These are phyloP conservation scores for Gyrodactylus salaris DNA, from an alignment of 1,140 invertebrate genomes.

Conservation along the genomic window DNA sequence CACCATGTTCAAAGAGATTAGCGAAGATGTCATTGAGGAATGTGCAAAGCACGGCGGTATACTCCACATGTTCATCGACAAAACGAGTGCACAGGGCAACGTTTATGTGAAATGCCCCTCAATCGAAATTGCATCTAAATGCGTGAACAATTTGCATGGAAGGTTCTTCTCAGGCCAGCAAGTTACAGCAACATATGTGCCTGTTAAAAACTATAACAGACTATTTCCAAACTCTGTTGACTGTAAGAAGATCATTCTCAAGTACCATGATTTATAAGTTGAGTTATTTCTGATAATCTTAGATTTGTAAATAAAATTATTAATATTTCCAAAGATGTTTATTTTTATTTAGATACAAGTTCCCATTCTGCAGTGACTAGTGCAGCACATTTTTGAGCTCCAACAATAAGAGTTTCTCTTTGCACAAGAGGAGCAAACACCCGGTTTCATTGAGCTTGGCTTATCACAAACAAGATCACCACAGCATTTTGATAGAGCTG, in stretches of 20 bases:
- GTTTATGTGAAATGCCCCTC: constrained; percentile 1
- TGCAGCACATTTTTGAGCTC: not conserved
- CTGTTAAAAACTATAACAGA: constrained; percentile 1
- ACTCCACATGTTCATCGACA: not conserved
- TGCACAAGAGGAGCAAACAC: not conserved
- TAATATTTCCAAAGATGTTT: not conserved
- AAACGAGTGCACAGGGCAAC: not conserved
- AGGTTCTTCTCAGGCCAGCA: not conserved
- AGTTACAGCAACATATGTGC: not conserved
- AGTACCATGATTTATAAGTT: not conserved
- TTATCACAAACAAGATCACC: not conserved
- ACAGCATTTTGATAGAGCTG: not conserved
- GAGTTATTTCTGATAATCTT: not conserved
- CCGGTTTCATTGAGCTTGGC: not conserved
- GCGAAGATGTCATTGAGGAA: constrained; percentile 4
- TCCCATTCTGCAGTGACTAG: not conserved
- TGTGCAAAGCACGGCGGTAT: constrained; percentile 3
- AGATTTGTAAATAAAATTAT: not conserved
- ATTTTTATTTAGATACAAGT: not conserved
- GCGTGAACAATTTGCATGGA: not conserved
- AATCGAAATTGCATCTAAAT: not conserved
- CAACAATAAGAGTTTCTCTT: not conserved
- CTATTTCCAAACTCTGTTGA: not conserved
- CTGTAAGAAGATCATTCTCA: not conserved
- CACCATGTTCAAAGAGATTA: constrained; percentile 1